These are phyloP conservation scores for Paratrypauchen microcephalus DNA, from an alignment of 2,797 vertebrate species.

Conservation along the genomic window DNA sequence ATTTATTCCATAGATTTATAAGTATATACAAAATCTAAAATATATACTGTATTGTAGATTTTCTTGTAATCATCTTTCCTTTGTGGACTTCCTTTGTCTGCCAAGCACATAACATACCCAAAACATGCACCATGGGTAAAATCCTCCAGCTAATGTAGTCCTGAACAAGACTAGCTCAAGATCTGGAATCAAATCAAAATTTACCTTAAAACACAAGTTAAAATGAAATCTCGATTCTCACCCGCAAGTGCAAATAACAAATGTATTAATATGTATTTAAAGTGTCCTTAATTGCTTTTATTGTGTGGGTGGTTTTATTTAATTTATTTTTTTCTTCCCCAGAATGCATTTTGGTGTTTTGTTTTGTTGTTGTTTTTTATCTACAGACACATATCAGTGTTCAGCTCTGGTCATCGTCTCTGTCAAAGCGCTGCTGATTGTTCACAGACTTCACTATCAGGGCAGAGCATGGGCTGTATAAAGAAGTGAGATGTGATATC, in stretches of 20 bases:
- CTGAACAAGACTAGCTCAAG: too few relatives aligned
- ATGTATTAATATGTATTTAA: background rate
- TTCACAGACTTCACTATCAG: slow-evolving; percentile 18
- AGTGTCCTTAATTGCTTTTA: too few relatives aligned
- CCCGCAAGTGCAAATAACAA: background rate
- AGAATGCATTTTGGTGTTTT: background rate
- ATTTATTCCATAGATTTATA: background rate
- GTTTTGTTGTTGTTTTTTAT: background rate
- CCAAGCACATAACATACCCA: too few relatives aligned
- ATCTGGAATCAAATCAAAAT: too few relatives aligned
- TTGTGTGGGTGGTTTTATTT: background rate
- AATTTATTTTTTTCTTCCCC: background rate
- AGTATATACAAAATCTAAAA: background rate
- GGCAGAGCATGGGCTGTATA: too few relatives aligned
- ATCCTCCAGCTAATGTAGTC: too few relatives aligned
- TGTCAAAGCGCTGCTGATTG: slow-evolving; percentile 8
- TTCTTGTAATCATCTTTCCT: background rate
- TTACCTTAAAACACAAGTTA: background rate
- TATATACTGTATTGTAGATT: background rate
- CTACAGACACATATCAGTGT: background rate
- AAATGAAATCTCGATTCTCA: background rate
- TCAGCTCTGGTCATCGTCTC: slow-evolving; percentile 36
- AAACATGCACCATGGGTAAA: too few relatives aligned
- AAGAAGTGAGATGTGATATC: too few relatives aligned
- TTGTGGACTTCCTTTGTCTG: background rate